These are phyloP conservation scores for Mythimna pallens DNA, from an alignment of 2,888 invertebrate species.

Conservation along the genomic window DNA sequence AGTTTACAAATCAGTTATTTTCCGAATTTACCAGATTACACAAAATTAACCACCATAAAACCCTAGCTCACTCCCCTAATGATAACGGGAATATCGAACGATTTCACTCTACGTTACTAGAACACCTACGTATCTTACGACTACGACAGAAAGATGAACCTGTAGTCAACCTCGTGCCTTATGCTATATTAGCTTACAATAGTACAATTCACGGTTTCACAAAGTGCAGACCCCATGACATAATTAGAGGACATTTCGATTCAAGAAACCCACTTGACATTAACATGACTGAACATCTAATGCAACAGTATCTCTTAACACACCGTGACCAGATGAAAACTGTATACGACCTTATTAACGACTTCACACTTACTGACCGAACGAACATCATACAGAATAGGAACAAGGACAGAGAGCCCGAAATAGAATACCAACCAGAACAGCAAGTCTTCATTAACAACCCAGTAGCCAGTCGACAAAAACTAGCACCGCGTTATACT, in stretches of 20 bases:
- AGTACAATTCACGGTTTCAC: slow-evolving; percentile 20
- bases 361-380: slow-evolving; percentile 5
- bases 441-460: slow-evolving; percentile 19
- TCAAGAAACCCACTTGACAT: slow-evolving; percentile 16
- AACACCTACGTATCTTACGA: too few relatives aligned
- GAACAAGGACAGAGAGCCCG: slow-evolving; percentile 15
- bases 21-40: too few relatives aligned
- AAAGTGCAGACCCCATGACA: slow-evolving; percentile 6
- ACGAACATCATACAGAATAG: slow-evolving; percentile 12
- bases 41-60: too few relatives aligned
- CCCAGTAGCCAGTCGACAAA: slow-evolving; percentile 6
- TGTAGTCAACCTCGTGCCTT: slow-evolving; percentile 12
- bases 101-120: too few relatives aligned
- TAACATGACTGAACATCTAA: slow-evolving; percentile 8
- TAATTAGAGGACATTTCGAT: slow-evolving; percentile 23
- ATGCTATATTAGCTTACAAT: slow-evolving; percentile 3
- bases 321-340: slow-evolving; percentile 10
- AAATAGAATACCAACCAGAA: slow-evolving; percentile 10
- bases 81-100: too few relatives aligned
- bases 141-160: too few relatives aligned
- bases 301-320: slow-evolving; percentile 1
- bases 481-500: neutral
- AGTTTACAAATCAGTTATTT: too few relatives aligned
- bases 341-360: neutral
- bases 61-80: too few relatives aligned